Percentiles rank a stretch among this genome's conserved stretches.
phyloP scores from a whole-genome alignment of 2,888 invertebrate species.

The Scaptomyza cyrtandrae region DNA sequence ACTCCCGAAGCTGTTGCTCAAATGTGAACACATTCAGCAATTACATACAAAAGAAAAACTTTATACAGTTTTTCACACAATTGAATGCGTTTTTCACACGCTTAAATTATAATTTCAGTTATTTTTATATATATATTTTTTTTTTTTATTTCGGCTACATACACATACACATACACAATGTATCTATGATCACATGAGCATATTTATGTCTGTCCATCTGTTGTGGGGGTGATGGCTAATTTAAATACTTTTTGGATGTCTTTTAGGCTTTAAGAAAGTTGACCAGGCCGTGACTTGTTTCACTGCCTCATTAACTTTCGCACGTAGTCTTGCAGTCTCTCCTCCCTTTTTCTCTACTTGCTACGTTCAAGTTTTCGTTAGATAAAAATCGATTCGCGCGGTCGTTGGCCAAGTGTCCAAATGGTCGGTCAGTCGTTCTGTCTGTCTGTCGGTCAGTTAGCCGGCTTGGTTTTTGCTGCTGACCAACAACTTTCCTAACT shows the following conservation, averaged over 20 bases:
- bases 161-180: conserved; percentile 20
- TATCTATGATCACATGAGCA: conserved; percentile 66
- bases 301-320: conserved; percentile 76
- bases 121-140: conserved; percentile 44
- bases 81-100: conserved; percentile 80
- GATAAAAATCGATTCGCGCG: conserved; percentile 82
- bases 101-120: conserved; percentile 79
- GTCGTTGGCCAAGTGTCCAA: conserved; percentile 71
- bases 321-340: conserved; percentile 53
- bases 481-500: conserved; percentile 70
- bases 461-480: conserved; percentile 26
- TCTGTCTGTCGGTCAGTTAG: conserved; percentile 14
- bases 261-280: conserved; percentile 70
- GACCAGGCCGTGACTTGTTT: conserved; percentile 69
- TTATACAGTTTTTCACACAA: conserved; percentile 78
- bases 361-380: conserved; percentile 31
- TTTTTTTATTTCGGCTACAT: conserved; percentile 37
- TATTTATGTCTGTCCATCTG: conserved; percentile 39
- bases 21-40: conserved; percentile 69
- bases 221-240: conserved; percentile 47
- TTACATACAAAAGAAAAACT: conserved; percentile 56
- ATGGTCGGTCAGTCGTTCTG: conserved; percentile 13
- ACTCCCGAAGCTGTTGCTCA: conserved; percentile 35
- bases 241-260: conserved; percentile 58
- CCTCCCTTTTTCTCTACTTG: not conserved